Conservation (phyloP, 1,140 invertebrate species). For the Teleopsis dalmanni region DNA sequence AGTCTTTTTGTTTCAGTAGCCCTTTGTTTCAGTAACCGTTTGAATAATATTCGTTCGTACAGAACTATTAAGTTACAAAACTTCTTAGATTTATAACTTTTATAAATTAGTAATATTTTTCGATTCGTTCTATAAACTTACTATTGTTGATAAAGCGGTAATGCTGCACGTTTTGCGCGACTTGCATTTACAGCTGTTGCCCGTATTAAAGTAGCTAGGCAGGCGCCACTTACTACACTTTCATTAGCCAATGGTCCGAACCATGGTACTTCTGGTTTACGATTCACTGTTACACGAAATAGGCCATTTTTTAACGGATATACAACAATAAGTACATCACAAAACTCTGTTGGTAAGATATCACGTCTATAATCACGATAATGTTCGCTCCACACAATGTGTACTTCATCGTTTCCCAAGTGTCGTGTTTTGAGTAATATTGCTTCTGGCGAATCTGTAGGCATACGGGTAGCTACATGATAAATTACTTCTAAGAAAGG, state of each 20-base stretch:
- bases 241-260: slow-evolving; percentile 97
- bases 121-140: slow-evolving; percentile 54
- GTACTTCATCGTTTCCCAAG: slow-evolving; percentile 97
- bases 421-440: slow-evolving; percentile 91
- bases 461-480: slow-evolving; percentile 98
- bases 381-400: slow-evolving; percentile 99
- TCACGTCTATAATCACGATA: slow-evolving; percentile 88
- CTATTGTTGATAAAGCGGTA: slow-evolving; percentile 88
- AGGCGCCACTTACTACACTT: slow-evolving; percentile 74
- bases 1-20: too few relatives aligned
- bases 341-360: slow-evolving; percentile 98
- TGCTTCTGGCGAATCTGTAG: slow-evolving; percentile 75
- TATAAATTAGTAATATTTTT: not conserved
- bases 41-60: too few relatives aligned
- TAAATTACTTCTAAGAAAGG: slow-evolving; percentile 85
- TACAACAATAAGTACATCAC: slow-evolving; percentile 95
- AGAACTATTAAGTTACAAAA: too few relatives aligned
- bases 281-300: slow-evolving; percentile 73
- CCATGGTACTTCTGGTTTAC: slow-evolving; percentile 82
- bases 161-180: slow-evolving; percentile 76
- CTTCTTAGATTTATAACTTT: too few relatives aligned
- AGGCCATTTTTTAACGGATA: slow-evolving; percentile 82
- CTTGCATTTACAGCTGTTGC: slow-evolving; percentile 89
- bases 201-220: slow-evolving; percentile 81
- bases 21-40: too few relatives aligned